Conservation (phyloP, 2,888 invertebrate genomes). For the Zeuzera pyrina region DNA sequence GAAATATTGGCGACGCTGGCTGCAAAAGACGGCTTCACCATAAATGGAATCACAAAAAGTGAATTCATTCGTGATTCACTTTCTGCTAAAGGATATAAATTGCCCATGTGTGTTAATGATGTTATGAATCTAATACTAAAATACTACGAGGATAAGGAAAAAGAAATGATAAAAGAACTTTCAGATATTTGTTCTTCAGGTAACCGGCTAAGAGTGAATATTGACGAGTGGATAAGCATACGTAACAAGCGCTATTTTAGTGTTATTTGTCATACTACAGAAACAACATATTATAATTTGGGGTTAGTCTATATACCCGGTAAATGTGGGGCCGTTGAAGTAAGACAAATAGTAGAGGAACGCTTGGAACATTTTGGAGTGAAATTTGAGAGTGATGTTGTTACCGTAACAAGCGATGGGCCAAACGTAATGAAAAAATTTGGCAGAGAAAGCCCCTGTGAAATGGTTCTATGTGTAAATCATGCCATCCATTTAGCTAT, state of each 20-base stretch:
- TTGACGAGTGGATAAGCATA: conserved; percentile 13
- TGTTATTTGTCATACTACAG: conserved; percentile 6
- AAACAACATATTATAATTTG: conserved; percentile 8
- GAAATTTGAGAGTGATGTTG: conserved; percentile 9
- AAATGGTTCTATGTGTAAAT: conserved; percentile 14
- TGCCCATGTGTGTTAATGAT: conserved; percentile 2
- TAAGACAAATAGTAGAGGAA: conserved; percentile 11
- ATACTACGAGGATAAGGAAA: conserved; percentile 11
- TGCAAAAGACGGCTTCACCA: conserved; percentile 6
- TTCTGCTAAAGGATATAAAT: conserved; percentile 7
- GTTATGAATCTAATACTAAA: conserved; percentile 10
- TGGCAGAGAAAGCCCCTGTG: conserved; percentile 14
- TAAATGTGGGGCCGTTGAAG: conserved; percentile 13
- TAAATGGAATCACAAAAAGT: conserved; percentile 11
- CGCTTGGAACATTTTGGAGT: conserved; percentile 13
- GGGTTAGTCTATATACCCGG: conserved; percentile 13
- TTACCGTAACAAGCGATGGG: conserved; percentile 13
- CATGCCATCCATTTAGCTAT: conserved; percentile 12
- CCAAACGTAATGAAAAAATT: conserved; percentile 15
- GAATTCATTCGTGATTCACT: conserved; percentile 8
- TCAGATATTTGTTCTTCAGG: conserved; percentile 5
- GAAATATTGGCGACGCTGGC: conserved; percentile 6
- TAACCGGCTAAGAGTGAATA: conserved; percentile 7
- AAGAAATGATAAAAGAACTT: conserved; percentile 8
- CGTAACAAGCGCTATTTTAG: conserved; percentile 11